Base-by-base conservation (phyloP, 1,140 invertebrate species). In the Onthophagus taurus region DNA sequence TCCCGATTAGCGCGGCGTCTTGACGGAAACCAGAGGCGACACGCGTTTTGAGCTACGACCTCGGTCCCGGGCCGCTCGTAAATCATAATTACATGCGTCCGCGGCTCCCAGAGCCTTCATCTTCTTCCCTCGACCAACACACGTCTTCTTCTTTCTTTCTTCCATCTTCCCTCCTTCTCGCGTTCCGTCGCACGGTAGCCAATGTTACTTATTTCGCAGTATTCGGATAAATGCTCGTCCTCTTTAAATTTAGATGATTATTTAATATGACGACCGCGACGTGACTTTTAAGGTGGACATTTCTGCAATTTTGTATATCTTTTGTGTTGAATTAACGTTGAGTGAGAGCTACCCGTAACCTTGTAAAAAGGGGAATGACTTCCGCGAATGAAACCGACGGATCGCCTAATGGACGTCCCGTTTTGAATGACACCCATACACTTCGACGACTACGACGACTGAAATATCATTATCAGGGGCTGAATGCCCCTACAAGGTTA, bases 381-480 rank as follows among this genome's bases (percentile, higher is more conserved):
- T 47, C 45, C 45, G 45, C 45, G 45, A 47, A 47, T 36, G 7
- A n/a, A n/a, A n/a, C n/a, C n/a, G n/a, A n/a, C n/a, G 12, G 35
- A 18, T 18, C 33, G 18, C 7, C 35, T 47, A 47, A 47, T 47
- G 35, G 45, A 47, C 39, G 18, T n/a, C n/a, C n/a, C 33, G n/a
- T 31, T 20, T 31, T 42, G 45, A 47, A 41, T 47, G 45, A 47
- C 45, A 47, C 43, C 36, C 36, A 36, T 47, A 39, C 45, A 16
- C 13, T 35, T n/a, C n/a, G n/a, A n/a, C n/a, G n/a, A n/a, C n/a
- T n/a, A n/a, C 33, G 38, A 33, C 33, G 29, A 36, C 36, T 30
- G 42, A 45, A 49, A 44, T 49, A 39, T 44, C 35, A 49, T 49
- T 37, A 49, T 44, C 47, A 37, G 36, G n/a, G 6, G n/a, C 29